These are phyloP conservation scores for Pseudochaenichthys georgianus DNA, from an alignment of 2,797 vertebrate genomes.

Conservation along the genomic window DNA sequence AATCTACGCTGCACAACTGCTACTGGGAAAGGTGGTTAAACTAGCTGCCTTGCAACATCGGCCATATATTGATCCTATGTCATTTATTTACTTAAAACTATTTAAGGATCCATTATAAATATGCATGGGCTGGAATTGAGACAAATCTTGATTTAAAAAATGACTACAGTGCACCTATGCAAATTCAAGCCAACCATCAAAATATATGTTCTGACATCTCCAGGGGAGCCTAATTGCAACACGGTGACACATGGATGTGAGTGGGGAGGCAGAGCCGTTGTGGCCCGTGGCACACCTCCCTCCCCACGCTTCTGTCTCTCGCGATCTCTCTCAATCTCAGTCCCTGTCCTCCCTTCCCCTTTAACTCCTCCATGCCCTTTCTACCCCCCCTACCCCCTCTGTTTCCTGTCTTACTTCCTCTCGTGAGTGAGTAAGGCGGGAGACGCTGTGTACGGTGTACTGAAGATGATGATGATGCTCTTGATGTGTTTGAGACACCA, in stretches of 20 bases:
- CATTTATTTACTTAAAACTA: too few species aligned
- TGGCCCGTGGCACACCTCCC: conserved; percentile 64
- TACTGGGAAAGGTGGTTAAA: not conserved
- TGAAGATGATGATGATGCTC: conserved; percentile 11
- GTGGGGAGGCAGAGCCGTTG: conserved; percentile 50
- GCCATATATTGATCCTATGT: too few species aligned
- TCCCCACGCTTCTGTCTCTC: conserved; percentile 67
- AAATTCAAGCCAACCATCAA: conserved; percentile 66
- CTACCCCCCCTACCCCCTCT: not conserved
- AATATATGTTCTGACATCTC: conserved; percentile 75
- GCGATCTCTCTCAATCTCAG: conserved; percentile 67
- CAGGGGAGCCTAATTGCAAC: conserved; percentile 73
- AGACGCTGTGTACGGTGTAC: conserved; percentile 17
- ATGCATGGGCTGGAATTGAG: not conserved
- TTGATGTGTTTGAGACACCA: conserved; percentile 13
- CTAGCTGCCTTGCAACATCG: too few species aligned
- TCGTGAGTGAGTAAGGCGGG: conserved; percentile 25
- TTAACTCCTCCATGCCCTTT: conserved; percentile 47
- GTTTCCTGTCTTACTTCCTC: conserved; percentile 22
- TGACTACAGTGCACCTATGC: conserved; percentile 57
- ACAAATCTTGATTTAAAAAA: conserved; percentile 26
- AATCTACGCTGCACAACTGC: not conserved
- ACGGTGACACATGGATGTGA: conserved; percentile 76
- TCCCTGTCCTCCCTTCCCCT: conserved; percentile 51
- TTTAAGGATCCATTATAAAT: not conserved